Percentiles rank a stretch among this genome's conserved stretches.
Evolutionary conservation across 1,140 invertebrate genomes (phyloP).

Genomic region (Aphaenogaster rudis): DNA sequence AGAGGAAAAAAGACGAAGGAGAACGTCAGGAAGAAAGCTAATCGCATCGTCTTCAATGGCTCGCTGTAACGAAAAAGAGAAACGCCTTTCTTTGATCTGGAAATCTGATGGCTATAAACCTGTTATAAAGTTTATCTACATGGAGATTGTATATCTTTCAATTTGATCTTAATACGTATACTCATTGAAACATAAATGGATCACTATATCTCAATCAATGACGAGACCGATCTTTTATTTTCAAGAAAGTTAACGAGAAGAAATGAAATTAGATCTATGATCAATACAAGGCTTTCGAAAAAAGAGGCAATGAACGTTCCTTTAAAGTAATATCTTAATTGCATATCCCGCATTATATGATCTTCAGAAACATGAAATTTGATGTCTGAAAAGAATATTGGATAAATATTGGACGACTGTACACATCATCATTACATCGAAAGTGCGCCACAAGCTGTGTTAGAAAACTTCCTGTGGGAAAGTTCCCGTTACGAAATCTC

Average conservation of each 20-base stretch:
- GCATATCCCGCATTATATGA: background rate
- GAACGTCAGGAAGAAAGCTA: background rate
- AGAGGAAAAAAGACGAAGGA: background rate
- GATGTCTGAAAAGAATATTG: background rate
- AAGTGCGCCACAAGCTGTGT: slow-evolving; percentile 16
- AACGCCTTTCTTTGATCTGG: background rate
- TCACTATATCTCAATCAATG: background rate
- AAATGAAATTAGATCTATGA: background rate
- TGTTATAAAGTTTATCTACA: slow-evolving; percentile 9
- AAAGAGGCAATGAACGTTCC: background rate
- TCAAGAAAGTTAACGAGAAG: background rate
- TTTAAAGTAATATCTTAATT: slow-evolving; percentile 28
- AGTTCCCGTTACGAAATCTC: background rate
- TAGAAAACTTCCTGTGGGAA: slow-evolving; percentile 24
- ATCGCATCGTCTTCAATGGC: background rate
- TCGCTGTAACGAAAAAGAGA: background rate
- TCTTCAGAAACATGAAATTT: slow-evolving; percentile 15
- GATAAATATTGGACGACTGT: background rate
- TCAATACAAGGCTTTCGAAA: background rate
- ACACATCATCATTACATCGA: slow-evolving; percentile 8
- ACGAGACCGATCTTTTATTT: background rate
- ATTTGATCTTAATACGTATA: slow-evolving; percentile 6
- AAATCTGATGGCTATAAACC: background rate
- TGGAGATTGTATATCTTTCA: background rate
- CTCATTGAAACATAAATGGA: background rate